Evolutionary conservation across 1,140 invertebrate genomes (phyloP).

Genomic region (Camponotus floridanus): DNA sequence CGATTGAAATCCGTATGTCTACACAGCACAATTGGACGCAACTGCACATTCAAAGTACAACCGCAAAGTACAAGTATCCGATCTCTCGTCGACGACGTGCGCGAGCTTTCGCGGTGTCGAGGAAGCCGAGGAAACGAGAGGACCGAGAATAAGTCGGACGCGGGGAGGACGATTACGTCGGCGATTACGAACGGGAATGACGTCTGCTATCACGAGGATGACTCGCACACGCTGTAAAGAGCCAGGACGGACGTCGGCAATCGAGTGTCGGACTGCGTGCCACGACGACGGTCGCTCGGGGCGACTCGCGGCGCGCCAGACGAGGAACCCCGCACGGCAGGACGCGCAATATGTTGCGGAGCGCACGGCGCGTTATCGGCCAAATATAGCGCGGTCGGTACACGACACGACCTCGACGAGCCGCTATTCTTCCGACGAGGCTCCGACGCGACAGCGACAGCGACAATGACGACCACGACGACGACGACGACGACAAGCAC

Average conservation of each 20-base stretch:
- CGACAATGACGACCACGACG: not conserved
- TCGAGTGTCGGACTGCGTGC: constrained; percentile 28
- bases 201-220: not conserved
- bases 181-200: not conserved
- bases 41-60: too few relatives aligned
- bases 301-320: constrained; percentile 72
- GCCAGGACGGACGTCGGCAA: not conserved
- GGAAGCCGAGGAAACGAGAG: not conserved
- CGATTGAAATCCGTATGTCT: not conserved
- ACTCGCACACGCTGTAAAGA: not conserved
- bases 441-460: not conserved
- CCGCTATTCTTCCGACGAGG: not conserved
- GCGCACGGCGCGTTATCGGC: constrained; percentile 77
- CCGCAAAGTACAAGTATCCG: not conserved
- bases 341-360: constrained; percentile 84
- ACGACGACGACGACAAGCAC: not conserved
- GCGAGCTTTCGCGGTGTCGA: not conserved
- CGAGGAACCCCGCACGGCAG: constrained; percentile 77
- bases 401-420: constrained; percentile 20
- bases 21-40: not conserved
- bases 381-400: constrained; percentile 83
- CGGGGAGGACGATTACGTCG: not conserved
- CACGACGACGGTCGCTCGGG: constrained; percentile 56
- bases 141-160: not conserved
- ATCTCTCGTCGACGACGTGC: not conserved